These are phyloP conservation scores for Drosophila lacicola DNA, from an alignment of 2,888 invertebrate genomes.

Conservation along the genomic window DNA sequence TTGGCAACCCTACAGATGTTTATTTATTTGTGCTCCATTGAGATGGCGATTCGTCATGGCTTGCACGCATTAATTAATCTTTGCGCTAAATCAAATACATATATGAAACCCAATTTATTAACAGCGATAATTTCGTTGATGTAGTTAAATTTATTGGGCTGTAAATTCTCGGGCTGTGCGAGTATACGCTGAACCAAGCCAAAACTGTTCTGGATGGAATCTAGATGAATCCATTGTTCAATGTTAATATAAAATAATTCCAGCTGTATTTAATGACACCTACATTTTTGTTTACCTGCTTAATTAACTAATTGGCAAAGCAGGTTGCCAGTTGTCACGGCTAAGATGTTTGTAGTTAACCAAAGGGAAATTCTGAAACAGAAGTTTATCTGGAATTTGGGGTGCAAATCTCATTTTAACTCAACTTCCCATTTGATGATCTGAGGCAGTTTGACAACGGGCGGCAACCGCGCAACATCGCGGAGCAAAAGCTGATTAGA, in stretches of 20 bases:
- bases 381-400: background rate
- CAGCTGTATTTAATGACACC: conserved; percentile 2
- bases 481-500: conserved; percentile 39
- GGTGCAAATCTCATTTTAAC: conserved; percentile 40
- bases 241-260: conserved; percentile 4
- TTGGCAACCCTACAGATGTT: background rate
- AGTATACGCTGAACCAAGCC: background rate
- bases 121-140: conserved; percentile 15
- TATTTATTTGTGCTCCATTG: background rate
- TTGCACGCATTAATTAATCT: conserved; percentile 22
- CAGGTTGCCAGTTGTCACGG: background rate
- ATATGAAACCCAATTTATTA: conserved; percentile 29
- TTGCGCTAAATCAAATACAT: conserved; percentile 17
- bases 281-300: background rate
- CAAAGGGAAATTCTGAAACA: background rate
- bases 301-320: conserved; percentile 6
- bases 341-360: background rate
- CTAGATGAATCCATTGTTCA: background rate
- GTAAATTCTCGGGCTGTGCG: conserved; percentile 6
- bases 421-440: conserved; percentile 15
- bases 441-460: conserved; percentile 44
- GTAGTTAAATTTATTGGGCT: conserved; percentile 5
- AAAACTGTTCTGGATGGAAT: background rate
- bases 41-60: background rate
- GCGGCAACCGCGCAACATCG: conserved; percentile 62